Evolutionary conservation across 2,888 invertebrate genomes (phyloP).

Genomic region (Willowsia nigromaculata): DNA sequence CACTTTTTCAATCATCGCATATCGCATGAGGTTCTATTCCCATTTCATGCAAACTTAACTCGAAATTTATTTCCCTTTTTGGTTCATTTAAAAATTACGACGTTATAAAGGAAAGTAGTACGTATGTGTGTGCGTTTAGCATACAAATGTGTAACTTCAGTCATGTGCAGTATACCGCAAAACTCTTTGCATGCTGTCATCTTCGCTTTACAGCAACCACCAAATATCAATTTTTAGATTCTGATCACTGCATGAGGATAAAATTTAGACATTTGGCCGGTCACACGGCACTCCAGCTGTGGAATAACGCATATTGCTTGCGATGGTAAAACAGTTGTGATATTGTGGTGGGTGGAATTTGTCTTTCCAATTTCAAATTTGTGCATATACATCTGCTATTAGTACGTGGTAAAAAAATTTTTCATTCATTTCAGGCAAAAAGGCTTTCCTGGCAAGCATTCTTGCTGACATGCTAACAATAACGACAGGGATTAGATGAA

Average conservation of each 20-base stretch:
- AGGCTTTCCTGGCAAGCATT: not conserved
- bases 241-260: not conserved
- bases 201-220: no score
- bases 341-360: not conserved
- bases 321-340: not conserved
- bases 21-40: not conserved
- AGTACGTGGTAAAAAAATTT: not conserved
- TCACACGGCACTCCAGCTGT: not conserved
- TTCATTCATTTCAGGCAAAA: conserved; percentile 1
- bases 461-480: not conserved
- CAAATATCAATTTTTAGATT: not conserved
- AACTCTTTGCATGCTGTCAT: not conserved
- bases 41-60: not conserved
- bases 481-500: no score
- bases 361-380: not conserved
- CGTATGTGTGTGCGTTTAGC: not conserved
- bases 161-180: not conserved
- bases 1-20: conserved; percentile 19
- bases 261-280: not conserved
- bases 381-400: not conserved
- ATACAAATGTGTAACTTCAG: not conserved
- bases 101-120: not conserved
- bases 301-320: not conserved
- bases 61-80: not conserved
- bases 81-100: not conserved